Base-by-base conservation (phyloP, 1,140 invertebrate genomes). In the Gryllus bimaculatus region DNA sequence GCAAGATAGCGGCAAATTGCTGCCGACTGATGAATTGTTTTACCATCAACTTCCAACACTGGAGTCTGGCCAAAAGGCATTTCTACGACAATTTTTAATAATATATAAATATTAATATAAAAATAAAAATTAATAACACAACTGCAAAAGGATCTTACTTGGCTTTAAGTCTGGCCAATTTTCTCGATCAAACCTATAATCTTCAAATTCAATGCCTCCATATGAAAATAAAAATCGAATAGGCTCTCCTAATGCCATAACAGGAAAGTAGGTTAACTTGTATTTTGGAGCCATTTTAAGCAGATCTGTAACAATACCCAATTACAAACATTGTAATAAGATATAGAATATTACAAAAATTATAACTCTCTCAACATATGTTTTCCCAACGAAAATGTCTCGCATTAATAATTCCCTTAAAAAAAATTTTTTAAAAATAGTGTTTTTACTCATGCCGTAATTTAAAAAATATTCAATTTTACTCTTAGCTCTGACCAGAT, bases 181-280 rank as follows among this genome's bases (percentile, higher is more conserved):
- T 74, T 83, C 85, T 26, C 74, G 78, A 74, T 80, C 81, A 80
- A 84, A 81, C 4, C 81, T 49, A 47, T 75, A 39, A 77, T 81
- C 81, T 77, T 81, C 81, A 76, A 80, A 81, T n/a, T 81, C 79
- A 8, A n/a, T 15, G 47, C 73, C 77, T 47, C 79, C 81, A 74
- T 80, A 81, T 13, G 75, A 48, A 12, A 89, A 82, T 8, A 90
- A 78, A 47, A 85, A 85, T 13, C 89, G 84, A 48, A 87, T 85
- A 0, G 88, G 83, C 81, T 90, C 88, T 18, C 83, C 88, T 8
- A 88, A 82, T 10, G 88, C 88, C 80, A 84, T 83, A 18, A 85
- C 82, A 73, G 85, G 83, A 82, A 87, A 88, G 80, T 88, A 88
- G 8, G 83, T 83, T 8, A 88, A 81, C 76, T 84, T 84, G 81